Base-by-base conservation (phyloP, 2,113 vertebrate genomes). In the Lepus americanus region DNA sequence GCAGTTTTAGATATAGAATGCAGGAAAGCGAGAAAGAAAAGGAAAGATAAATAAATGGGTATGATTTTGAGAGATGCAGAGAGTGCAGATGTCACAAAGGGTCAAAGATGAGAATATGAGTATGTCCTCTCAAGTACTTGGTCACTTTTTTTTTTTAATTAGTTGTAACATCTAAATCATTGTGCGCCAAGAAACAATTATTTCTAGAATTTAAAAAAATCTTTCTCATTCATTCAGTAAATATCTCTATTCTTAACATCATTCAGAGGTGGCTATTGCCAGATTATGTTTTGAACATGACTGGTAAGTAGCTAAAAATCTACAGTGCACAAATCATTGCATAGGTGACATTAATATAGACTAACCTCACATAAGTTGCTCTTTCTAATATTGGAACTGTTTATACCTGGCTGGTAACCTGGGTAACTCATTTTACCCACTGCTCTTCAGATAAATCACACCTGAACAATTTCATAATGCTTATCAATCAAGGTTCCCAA, bases 161-260 rank as follows among this genome's bases (percentile, higher is more conserved):
- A 90, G 51, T 66, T 89, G 17, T 82, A 44, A 70, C 7, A 63
- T 87, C 44, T 83, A 89, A 89, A 95, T 76, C 61, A 81, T 20
- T 84, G 5, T 81, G 22, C 64, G 86, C 64, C 12, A 79, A 93
- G 55, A 39, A 93, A 49, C 12, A 83, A 74, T 70, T 89, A 85
- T 88, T 95, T 89, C 25, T 76, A 61, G 92, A 95, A 86, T 79
- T 59, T 59, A 59, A 61, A 85, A 36, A 44, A 61, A 44, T 39
- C 39, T 39, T 39, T 44, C 44, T 44, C 7, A 44, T 44, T 44
- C 44, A 44, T 44, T 44, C 44, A 44, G 44, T 44, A 44, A 44
- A 44, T 44, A 44, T 51, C 81, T 73, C 88, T 67, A 86, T 76
- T 53, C 36, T 5, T n/a, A 25, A 5, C 25, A 53, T 76, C 53